Base-by-base conservation (phyloP, 2,888 invertebrate species). In the Heliconius hortense region DNA sequence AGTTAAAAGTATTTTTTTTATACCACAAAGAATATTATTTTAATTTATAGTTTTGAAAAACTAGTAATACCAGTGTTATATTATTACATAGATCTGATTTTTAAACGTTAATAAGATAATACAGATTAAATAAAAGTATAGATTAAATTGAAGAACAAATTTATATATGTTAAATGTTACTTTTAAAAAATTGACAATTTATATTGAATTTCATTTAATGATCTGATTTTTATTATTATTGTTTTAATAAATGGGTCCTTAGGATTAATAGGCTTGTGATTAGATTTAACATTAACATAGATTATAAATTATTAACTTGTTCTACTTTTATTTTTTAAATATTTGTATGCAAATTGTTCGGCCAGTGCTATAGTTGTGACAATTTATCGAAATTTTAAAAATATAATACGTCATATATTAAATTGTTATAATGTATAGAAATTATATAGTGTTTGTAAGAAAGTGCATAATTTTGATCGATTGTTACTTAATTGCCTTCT, bases 241-340 rank as follows among this genome's bases (percentile, higher is more conserved):
- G 1, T 48, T 48, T 53, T 56, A 24, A 28, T 35, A 66, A 71
- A 60, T 60, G 39, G 35, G 26, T 60, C 60, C 60, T 60, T 60
- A 60, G 71, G 39, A 39, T 71, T 60, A 56, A 53, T 69, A 71
- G 71, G 71, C 71, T 71, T 71, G 71, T 71, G 71, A 71, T 69
- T 69, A 69, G 56, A 31, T 69, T 56, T 69, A 69, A 68, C 4
- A 43, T 15, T 39, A 66, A 66, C 13, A 26, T 66, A 43, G 66
- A 66, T 66, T n/a, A 63, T 13, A 35, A 64, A 64, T 66, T 39
- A 24, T 31, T 69, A 56, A 56, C 48, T 69, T 69, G 28, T 53
- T 64, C 63, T 48, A 67, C 7, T 43, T 43, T 53, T 53, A n/a
- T 31, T 31, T 69, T 68, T 68, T 13, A n/a, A 28, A 31, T 24